Percentiles rank a stretch among this genome's conserved stretches.
These are phyloP conservation scores for Autographa gamma DNA, from an alignment of 2,888 invertebrate genomes.

Conservation along the genomic window DNA sequence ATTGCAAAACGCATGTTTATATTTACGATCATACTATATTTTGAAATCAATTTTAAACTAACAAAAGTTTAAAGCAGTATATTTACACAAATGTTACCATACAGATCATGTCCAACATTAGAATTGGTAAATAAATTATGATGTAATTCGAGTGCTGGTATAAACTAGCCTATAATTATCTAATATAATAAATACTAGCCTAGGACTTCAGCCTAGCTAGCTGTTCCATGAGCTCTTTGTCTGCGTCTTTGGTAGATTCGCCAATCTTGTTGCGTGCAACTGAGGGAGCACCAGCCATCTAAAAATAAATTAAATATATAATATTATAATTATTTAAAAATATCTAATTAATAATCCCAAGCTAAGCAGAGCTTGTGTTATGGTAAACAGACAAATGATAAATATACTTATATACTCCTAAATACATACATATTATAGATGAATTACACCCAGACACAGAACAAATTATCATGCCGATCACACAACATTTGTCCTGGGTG, in stretches of 20 bases:
- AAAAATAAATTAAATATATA: slow-evolving; percentile 21
- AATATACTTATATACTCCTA: too few relatives aligned
- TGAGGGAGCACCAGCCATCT: slow-evolving; percentile 91
- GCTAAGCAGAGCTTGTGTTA: too few relatives aligned
- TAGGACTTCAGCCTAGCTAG: slow-evolving; percentile 90
- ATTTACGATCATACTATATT: too few relatives aligned
- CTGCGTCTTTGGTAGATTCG: slow-evolving; percentile 87
- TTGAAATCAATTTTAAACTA: too few relatives aligned
- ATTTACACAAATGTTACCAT: background rate
- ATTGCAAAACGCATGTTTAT: too few relatives aligned
- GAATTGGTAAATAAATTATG: slow-evolving; percentile 31
- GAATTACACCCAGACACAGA: too few relatives aligned
- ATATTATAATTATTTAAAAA: background rate
- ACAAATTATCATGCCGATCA: too few relatives aligned
- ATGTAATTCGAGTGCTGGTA: slow-evolving; percentile 12
- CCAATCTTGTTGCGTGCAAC: slow-evolving; percentile 90
- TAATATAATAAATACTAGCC: slow-evolving; percentile 14
- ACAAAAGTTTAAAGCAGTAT: background rate
- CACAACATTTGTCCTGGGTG: too few relatives aligned
- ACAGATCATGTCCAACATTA: slow-evolving; percentile 13
- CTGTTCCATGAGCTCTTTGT: slow-evolving; percentile 92
- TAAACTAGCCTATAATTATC: slow-evolving; percentile 17
- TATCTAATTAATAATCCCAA: too few relatives aligned
- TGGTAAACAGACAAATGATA: too few relatives aligned
- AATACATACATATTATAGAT: too few relatives aligned